Evolutionary conservation across 1,140 invertebrate species (phyloP), one percentile per base, ranked within the genome.

Genomic region (Pogonus chalceus): DNA sequence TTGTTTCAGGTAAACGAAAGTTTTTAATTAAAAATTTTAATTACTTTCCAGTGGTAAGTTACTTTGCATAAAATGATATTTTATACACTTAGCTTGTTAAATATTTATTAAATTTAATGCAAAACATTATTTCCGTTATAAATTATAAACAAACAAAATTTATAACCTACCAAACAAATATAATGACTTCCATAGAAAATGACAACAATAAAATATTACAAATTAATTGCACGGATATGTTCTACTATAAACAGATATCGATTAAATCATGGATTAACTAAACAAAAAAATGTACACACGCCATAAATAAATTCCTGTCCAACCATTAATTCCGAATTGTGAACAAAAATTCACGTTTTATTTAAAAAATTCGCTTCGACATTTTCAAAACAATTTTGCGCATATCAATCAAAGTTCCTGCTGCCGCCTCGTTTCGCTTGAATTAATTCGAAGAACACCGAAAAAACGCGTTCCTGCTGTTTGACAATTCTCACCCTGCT

Each of bases 361-460:
- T 14, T 7, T 18, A 4, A 18, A 43, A 43, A 43, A 43, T 10
- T 43, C 18, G 18, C 37, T 10, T 43, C 18, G 9, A 3, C 37
- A 43, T 43, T 43, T 43, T 43, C 37, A 43, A 43, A 43, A 43
- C 37, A 43, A 43, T 43, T 43, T 43, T 16, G 3, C 37, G 37
- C 4, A 43, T 16, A 43, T 43, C 37, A 43, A 43, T 43, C 37
- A 43, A 16, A 18, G 18, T n/a, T 4, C 26, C 7, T 31, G 4
- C 26, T 31, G 37, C 18, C 18, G 37, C 37, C 7, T 43, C 37
- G 7, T 7, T 10, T 43, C 9, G 18, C 37, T 10, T 43, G 37
- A 12, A 18, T 14, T 31, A 31, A 4, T 31, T 7, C 18, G 37
- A 9, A 43, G 3, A 10, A 18, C 18, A 18, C 18, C 37, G 37